These are phyloP conservation scores for Fistularia tabacaria DNA, from an alignment of 2,797 vertebrate species.

Conservation along the genomic window DNA sequence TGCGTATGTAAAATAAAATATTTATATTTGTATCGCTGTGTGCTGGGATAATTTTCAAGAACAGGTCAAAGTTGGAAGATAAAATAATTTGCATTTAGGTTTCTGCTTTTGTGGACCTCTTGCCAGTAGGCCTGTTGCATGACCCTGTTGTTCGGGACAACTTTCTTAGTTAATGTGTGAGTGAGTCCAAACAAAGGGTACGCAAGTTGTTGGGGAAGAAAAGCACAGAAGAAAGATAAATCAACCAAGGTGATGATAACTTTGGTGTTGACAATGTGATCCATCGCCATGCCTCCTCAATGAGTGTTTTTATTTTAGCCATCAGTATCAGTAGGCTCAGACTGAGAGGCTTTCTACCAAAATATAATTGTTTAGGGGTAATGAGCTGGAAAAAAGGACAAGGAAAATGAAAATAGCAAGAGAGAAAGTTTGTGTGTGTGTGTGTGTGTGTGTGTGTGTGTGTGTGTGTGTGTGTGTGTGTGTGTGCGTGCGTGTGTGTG, in stretches of 20 bases:
- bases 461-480: too few species aligned
- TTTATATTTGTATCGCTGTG: too few species aligned
- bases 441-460: too few species aligned
- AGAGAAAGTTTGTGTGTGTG: slow-evolving; percentile 5
- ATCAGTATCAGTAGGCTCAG: slow-evolving; percentile 54
- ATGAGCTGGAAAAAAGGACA: slow-evolving; percentile 72
- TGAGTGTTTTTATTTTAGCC: slow-evolving; percentile 70
- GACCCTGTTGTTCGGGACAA: slow-evolving; percentile 43
- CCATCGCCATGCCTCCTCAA: slow-evolving; percentile 55
- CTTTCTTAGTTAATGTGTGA: slow-evolving; percentile 26
- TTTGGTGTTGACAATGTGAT: slow-evolving; percentile 66
- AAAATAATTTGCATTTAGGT: too few species aligned
- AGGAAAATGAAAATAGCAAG: slow-evolving; percentile 46
- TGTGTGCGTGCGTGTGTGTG: slow-evolving; percentile 8
- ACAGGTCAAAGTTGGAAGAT: too few species aligned
- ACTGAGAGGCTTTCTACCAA: slow-evolving; percentile 64
- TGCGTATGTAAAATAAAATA: too few species aligned
- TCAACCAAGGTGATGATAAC: slow-evolving; percentile 74
- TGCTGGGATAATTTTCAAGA: too few species aligned
- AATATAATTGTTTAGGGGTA: slow-evolving; percentile 78
- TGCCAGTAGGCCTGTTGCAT: too few species aligned
- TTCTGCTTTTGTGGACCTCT: too few species aligned
- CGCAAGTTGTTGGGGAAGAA: slow-evolving; percentile 12
- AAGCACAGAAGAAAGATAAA: slow-evolving; percentile 54
- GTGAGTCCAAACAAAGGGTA: slow-evolving; percentile 34